Conservation (phyloP, 2,113 vertebrate genomes). For the Callospermophilus lateralis region DNA sequence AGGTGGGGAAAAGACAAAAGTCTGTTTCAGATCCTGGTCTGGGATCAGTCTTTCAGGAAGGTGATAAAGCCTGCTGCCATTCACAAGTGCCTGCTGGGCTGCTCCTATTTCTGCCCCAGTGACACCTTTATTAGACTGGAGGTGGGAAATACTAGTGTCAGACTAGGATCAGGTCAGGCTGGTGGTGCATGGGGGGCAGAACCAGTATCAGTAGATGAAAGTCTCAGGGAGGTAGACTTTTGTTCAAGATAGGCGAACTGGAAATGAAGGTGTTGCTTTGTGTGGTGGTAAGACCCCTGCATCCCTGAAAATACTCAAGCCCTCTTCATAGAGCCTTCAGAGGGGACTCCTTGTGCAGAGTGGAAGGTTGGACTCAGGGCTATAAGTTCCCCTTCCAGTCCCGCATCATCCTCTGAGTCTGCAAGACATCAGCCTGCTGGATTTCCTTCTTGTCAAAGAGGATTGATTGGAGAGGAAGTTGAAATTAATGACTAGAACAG, state of each 20-base stretch:
- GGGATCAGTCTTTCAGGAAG: not conserved
- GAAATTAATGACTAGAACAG: not conserved
- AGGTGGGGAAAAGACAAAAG: not conserved
- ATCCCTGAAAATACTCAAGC: not conserved
- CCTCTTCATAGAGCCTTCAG: not conserved
- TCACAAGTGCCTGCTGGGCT: not conserved
- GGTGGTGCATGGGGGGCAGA: not conserved
- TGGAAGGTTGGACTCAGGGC: not conserved
- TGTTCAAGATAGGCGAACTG: not conserved
- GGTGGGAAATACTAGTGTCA: not conserved
- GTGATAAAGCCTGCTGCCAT: not conserved
- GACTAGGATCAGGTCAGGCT: not conserved
- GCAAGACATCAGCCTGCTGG: not conserved
- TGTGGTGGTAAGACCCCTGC: not conserved
- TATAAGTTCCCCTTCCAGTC: not conserved
- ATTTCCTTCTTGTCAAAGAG: conserved; percentile 25
- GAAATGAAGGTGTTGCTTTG: not conserved
- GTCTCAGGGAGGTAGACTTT: not conserved
- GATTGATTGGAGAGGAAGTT: conserved; percentile 1
- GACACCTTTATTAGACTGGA: not conserved
- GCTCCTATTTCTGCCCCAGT: not conserved
- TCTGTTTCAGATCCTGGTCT: not conserved
- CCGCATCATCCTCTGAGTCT: not conserved
- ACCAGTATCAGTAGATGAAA: not conserved
- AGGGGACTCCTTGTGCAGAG: too few relatives aligned